Evolutionary conservation across 2,888 invertebrate species (phyloP), one percentile per base, ranked within the genome.

Genomic region (Nomada flava): DNA sequence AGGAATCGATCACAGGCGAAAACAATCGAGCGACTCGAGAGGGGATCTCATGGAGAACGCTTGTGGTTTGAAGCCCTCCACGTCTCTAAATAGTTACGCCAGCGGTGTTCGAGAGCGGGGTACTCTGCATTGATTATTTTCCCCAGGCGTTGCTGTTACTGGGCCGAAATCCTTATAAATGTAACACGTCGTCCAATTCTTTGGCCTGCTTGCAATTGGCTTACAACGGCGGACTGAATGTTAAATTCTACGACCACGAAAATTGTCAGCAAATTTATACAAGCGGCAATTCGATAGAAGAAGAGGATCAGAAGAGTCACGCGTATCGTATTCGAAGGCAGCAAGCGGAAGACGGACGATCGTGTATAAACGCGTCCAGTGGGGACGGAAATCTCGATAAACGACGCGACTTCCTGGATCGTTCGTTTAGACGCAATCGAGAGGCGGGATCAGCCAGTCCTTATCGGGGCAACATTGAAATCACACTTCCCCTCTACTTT

Each of bases 341-440:
- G 13, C 55, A 13, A 67, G 53, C 23, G n/a, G 50, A 44, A 65
- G 55, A 15, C 55, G 55, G 53, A 44, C 59, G 47, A 74, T 62
- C 55, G 62, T n/a, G 29, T 18, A 44, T 18, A 47, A n/a, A 52
- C 50, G 42, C 60, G 50, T 55, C 71, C 71, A 47, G 36, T 20
- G 29, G 53, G 18, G 57, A 67, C 15, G 29, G 26, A 65, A 69
- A 78, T 77, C 71, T 71, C 59, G 71, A 83, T 72, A 64, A 79
- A 83, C 63, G 64, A 53, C 53, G 29, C 52, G 50, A 26, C 59
- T 72, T 50, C 52, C 44, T 26, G 64, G 55, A 65, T 47, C 73
- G 71, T 79, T 74, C 76, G 62, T 65, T 78, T 76, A 20, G 65
- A 64, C 73, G 53, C 67, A 71, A 85, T 85, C 86, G 75, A 67